These are phyloP conservation scores for Stegostoma tigrinum DNA, from an alignment of 2,113 vertebrate species.

Conservation along the genomic window DNA sequence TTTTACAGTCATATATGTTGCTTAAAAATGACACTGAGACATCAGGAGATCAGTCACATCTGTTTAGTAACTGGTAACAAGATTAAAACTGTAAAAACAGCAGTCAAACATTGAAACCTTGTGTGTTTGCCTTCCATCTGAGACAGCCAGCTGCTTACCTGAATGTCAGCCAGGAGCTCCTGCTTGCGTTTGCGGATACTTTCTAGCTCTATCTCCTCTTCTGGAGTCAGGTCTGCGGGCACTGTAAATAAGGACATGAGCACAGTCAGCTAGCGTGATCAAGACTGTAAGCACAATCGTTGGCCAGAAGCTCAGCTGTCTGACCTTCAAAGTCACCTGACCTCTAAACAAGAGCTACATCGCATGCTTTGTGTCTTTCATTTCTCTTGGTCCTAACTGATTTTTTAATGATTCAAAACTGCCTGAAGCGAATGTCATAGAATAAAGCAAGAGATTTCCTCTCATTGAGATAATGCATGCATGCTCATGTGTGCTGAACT, in stretches of 20 bases:
- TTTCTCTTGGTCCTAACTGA: neutral
- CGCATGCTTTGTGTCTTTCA: neutral
- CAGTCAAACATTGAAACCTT: neutral
- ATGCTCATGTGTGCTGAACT: neutral
- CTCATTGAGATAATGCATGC: neutral
- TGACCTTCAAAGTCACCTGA: slow-evolving; percentile 33
- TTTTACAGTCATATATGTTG: neutral
- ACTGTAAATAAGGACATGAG: slow-evolving; percentile 54
- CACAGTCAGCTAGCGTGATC: neutral
- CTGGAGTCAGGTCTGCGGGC: slow-evolving; percentile 85
- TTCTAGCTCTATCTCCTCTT: slow-evolving; percentile 89
- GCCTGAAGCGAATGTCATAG: neutral
- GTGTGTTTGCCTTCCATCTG: neutral
- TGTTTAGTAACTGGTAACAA: neutral
- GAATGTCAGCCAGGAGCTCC: slow-evolving; percentile 95
- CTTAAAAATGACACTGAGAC: neutral
- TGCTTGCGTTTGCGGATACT: slow-evolving; percentile 91
- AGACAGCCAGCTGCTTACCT: slow-evolving; percentile 57
- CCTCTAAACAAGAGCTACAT: neutral
- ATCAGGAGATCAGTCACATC: neutral
- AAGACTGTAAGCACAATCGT: neutral
- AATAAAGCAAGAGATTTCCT: neutral
- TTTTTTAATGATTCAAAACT: neutral
- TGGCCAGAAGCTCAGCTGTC: slow-evolving; percentile 1
- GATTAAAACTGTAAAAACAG: neutral